Evolutionary conservation across 2,888 invertebrate species (phyloP).

Genomic region (Mythimna vitellina): DNA sequence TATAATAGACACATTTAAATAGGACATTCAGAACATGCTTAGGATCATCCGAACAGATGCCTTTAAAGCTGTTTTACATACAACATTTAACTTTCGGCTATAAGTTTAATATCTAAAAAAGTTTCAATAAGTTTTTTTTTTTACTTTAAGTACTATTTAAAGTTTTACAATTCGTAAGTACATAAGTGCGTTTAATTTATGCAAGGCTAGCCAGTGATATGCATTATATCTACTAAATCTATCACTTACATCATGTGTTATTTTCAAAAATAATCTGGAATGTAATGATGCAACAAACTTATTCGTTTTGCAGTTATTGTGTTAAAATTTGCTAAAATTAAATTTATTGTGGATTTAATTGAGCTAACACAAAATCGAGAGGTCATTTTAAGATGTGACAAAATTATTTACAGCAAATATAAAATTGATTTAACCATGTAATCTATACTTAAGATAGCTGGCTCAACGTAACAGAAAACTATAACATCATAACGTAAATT

Average conservation of each 20-base stretch:
- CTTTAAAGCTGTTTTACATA: slow-evolving; percentile 60
- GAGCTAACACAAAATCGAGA: slow-evolving; percentile 27
- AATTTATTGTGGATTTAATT: slow-evolving; percentile 27
- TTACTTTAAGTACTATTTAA: slow-evolving; percentile 69
- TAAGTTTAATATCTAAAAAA: slow-evolving; percentile 51
- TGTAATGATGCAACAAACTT: slow-evolving; percentile 63
- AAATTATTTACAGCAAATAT: slow-evolving; percentile 45
- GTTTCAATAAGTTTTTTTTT: slow-evolving; percentile 50
- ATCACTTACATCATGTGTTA: slow-evolving; percentile 56
- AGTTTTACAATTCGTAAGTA: slow-evolving; percentile 74
- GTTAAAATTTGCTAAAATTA: slow-evolving; percentile 40
- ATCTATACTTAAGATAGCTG: slow-evolving; percentile 60
- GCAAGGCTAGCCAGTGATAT: slow-evolving; percentile 81
- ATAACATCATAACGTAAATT: slow-evolving; percentile 61
- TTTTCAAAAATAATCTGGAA: slow-evolving; percentile 69
- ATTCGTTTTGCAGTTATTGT: slow-evolving; percentile 43
- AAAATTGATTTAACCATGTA: slow-evolving; percentile 46
- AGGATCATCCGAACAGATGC: slow-evolving; percentile 51
- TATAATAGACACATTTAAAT: slow-evolving; percentile 40
- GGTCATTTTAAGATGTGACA: slow-evolving; percentile 19
- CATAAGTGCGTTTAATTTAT: slow-evolving; percentile 73
- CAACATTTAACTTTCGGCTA: slow-evolving; percentile 50
- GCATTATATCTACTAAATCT: slow-evolving; percentile 70
- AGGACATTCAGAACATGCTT: slow-evolving; percentile 48
- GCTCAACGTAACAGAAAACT: slow-evolving; percentile 64